Percentiles rank a stretch among this genome's conserved stretches.
Evolutionary conservation across 2,113 vertebrate species (phyloP).

Genomic region (Mionectes macconnelli): DNA sequence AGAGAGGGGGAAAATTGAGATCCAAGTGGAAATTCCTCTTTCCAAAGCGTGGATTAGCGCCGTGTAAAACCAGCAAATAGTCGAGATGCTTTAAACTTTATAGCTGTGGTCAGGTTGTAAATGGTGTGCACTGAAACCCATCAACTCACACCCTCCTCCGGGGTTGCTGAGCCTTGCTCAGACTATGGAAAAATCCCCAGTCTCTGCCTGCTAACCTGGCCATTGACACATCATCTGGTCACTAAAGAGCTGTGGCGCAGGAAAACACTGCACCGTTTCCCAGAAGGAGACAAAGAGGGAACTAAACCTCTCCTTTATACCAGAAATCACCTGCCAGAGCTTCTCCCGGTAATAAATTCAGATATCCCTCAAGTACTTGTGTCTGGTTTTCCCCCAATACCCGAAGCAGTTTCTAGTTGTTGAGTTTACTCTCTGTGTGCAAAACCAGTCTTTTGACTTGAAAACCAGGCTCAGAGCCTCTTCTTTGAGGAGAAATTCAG

Average conservation of each 20-base stretch:
- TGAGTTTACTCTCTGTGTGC: not conserved
- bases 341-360: not conserved
- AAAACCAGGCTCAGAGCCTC: not conserved
- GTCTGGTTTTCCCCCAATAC: not conserved
- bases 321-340: not conserved
- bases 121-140: not conserved
- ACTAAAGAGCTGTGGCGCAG: not conserved
- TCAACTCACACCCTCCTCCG: rapidly evolving
- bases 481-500: not conserved
- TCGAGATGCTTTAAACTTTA: not conserved
- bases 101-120: rapidly evolving
- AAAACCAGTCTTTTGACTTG: not conserved
- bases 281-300: not conserved
- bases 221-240: not conserved
- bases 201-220: not conserved
- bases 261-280: not conserved
- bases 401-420: not conserved
- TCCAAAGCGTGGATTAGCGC: rapidly evolving
- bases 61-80: not conserved
- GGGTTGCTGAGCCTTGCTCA: not conserved
- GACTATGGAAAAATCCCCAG: not conserved
- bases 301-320: not conserved
- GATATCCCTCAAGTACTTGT: not conserved
- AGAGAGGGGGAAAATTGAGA: not conserved
- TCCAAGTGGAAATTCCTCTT: not conserved